phyloP scores from a whole-genome alignment of 2,113 vertebrate species.

The Urocolius indicus region DNA sequence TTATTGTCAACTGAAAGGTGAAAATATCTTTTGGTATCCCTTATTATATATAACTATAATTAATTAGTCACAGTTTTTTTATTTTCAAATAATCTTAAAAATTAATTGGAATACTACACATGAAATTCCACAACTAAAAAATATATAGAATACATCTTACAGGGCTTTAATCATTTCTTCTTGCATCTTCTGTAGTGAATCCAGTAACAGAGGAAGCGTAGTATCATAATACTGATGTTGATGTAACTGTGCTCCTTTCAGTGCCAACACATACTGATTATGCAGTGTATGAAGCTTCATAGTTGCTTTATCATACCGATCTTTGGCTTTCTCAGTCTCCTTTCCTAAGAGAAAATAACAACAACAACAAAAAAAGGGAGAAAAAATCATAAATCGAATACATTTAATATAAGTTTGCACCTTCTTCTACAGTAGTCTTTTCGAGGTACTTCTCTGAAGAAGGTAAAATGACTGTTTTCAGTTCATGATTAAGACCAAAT shows the following conservation, averaged over 20 bases:
- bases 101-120: not conserved
- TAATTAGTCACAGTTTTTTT: not conserved
- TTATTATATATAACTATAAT: not conserved
- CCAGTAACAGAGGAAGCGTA: constrained; percentile 88
- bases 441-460: not conserved
- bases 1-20: not conserved
- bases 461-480: not conserved
- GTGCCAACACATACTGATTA: constrained; percentile 94
- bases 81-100: not conserved
- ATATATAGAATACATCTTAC: constrained; percentile 68
- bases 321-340: constrained; percentile 91
- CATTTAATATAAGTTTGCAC: not conserved
- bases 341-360: constrained; percentile 77
- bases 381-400: not conserved
- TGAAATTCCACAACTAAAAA: not conserved
- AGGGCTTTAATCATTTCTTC: constrained; percentile 95
- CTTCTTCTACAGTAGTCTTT: not conserved
- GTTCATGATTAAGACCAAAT: not conserved
- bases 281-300: constrained; percentile 95
- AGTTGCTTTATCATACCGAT: constrained; percentile 95
- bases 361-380: not conserved
- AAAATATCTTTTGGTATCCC: not conserved
- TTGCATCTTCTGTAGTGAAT: constrained; percentile 96
- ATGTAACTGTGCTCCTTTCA: constrained; percentile 91
- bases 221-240: constrained; percentile 89